Conservation (phyloP, 2,113 vertebrate species). For the Epinephelus lanceolatus region DNA sequence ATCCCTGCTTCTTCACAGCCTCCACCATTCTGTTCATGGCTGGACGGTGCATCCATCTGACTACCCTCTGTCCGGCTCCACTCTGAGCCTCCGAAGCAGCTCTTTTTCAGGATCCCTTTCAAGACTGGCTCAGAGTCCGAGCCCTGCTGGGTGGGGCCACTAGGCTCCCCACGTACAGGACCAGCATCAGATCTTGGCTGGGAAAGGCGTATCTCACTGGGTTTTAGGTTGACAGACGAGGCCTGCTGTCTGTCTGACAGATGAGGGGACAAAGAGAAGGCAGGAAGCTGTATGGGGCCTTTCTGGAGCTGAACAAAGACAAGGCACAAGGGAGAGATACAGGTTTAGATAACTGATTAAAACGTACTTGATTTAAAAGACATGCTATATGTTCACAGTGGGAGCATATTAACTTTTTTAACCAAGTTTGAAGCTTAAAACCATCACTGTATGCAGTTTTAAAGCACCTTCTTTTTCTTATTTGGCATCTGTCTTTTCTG, state of each 20-base stretch:
- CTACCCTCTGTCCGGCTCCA: constrained; percentile 31
- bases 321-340: not conserved
- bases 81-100: constrained; percentile 48
- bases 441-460: not conserved
- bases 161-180: not conserved
- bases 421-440: not conserved
- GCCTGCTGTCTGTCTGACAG: constrained; percentile 82
- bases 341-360: not conserved
- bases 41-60: not conserved
- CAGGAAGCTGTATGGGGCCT: constrained; percentile 81
- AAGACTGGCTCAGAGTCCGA: constrained; percentile 62
- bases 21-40: constrained; percentile 60
- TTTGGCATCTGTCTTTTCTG: not conserved
- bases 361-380: not conserved
- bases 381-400: not conserved
- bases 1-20: constrained; percentile 2
- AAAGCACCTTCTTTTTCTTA: not conserved
- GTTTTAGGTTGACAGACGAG: constrained; percentile 82
- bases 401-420: not conserved
- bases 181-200: constrained; percentile 35
- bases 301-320: constrained; percentile 76
- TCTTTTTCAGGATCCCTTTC: constrained; percentile 85
- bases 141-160: constrained; percentile 8
- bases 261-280: constrained; percentile 72
- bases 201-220: constrained; percentile 80